Evolutionary conservation across 1,140 invertebrate genomes (phyloP).

Genomic region (Solenopsis fugax): DNA sequence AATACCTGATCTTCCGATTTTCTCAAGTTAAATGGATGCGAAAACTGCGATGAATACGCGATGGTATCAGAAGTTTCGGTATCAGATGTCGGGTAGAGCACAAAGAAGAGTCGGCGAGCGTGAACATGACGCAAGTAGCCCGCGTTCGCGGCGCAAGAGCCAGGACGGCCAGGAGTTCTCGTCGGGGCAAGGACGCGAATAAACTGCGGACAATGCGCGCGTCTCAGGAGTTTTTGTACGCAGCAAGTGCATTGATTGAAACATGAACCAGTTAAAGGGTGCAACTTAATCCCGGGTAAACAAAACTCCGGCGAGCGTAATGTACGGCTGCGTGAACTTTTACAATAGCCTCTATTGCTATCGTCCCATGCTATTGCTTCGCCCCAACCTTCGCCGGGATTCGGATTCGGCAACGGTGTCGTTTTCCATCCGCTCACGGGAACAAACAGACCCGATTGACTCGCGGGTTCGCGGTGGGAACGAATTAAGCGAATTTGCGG

Average conservation of each 20-base stretch:
- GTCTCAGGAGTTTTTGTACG: conserved; percentile 69
- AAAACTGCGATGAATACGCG: neutral
- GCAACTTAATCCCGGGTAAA: conserved; percentile 82
- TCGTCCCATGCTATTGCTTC: conserved; percentile 15
- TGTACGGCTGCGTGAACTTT: conserved; percentile 57
- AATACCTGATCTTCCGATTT: conserved; percentile 2
- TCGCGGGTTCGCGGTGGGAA: neutral
- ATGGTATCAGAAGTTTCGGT: neutral
- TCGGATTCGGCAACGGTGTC: conserved; percentile 72
- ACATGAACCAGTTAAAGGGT: conserved; percentile 85
- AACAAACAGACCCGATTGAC: conserved; percentile 49
- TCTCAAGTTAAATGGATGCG: neutral
- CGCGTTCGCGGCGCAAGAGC: neutral
- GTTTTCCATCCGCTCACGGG: conserved; percentile 72
- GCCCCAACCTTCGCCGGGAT: neutral
- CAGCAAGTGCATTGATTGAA: conserved; percentile 84
- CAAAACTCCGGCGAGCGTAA: conserved; percentile 52
- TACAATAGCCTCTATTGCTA: conserved; percentile 22
- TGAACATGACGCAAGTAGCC: neutral
- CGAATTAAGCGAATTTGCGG: neutral
- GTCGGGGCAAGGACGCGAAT: conserved; percentile 34
- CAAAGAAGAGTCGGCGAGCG: neutral
- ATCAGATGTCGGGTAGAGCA: neutral
- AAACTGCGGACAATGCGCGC: conserved; percentile 58
- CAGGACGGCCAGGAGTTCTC: neutral